Base-by-base conservation (phyloP, 2,888 invertebrate genomes). In the Amphiduros pacificus region DNA sequence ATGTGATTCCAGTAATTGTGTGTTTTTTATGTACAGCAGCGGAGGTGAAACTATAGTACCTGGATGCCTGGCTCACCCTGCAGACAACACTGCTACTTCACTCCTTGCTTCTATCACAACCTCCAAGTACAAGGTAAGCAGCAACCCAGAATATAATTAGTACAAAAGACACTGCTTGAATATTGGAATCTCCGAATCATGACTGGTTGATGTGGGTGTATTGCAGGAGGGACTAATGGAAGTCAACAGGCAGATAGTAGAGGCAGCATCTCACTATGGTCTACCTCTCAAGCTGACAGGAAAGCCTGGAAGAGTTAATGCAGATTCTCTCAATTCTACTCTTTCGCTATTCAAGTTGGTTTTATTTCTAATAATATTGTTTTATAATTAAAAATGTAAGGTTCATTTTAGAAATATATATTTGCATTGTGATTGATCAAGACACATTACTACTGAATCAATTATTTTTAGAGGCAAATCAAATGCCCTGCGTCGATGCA, bases 201-300 rank as follows among this genome's bases (percentile, higher is more conserved):
- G n/a, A n/a, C n/a, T n/a, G n/a, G n/a, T n/a, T n/a, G n/a, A n/a
- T n/a, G n/a, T n/a, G n/a, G n/a, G n/a, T n/a, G n/a, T 27, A 4
- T 68, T 67, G 17, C 53, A 82, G 81, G 81, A 82, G 60, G 76
- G 73, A 17, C 49, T 80, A 24, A 77, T 79, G 76, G 80, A 80
- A 56, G 71, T 81, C 1, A 81, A 81, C 64, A 65, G 79, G 58
- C 73, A 70, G 22, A 57, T 81, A 28, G 77, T 79, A 6, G 80
- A 82, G 60, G 74, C 77, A 55, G 76, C 78, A 2, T 66, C 73
- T 4, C 71, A 64, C 60, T 74, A 77, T 64, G 67, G 77, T 26
- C 69, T 79, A 4, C 74, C 76, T 3, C 56, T 77, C 14, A 76
- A 74, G 55, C 62, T 76, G 29, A 66, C 72, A 29, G 74, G 73